Evolutionary conservation across 2,113 vertebrate species (phyloP).

Genomic region (Ahaetulla prasina): DNA sequence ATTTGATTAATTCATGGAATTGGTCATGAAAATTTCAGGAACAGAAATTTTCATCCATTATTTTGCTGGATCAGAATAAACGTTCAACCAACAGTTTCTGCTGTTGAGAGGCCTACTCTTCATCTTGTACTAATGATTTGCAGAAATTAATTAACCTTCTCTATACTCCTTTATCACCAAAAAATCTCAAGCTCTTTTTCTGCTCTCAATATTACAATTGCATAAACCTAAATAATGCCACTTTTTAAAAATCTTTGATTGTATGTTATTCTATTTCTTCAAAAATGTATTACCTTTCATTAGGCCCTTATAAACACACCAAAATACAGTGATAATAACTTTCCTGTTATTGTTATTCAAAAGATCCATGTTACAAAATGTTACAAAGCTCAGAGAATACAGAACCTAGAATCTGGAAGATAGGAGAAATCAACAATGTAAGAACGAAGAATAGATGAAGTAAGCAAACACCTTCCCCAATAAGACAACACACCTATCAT

Average conservation of each 20-base stretch:
- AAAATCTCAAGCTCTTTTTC: neutral
- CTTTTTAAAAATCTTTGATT: neutral
- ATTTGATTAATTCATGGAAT: neutral
- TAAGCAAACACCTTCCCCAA: neutral
- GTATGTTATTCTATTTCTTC: neutral
- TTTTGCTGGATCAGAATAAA: neutral
- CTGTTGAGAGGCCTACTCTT: neutral
- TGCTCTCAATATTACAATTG: neutral
- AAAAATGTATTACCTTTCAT: neutral
- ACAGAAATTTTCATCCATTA: neutral
- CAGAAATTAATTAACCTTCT: neutral
- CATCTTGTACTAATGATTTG: neutral
- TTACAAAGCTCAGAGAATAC: neutral
- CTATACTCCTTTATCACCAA: neutral
- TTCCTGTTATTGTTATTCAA: neutral
- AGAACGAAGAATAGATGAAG: neutral
- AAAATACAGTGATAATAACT: neutral
- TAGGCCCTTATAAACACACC: neutral
- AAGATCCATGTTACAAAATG: neutral
- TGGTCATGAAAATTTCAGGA: neutral
- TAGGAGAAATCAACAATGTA: neutral
- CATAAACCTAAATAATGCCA: neutral
- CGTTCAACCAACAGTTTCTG: neutral
- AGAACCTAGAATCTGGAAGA: neutral
- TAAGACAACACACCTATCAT: neutral